Percentiles rank a stretch among this genome's conserved stretches.
Evolutionary conservation across 2,113 vertebrate species (phyloP).

Genomic region (Cyprinus carpio): DNA sequence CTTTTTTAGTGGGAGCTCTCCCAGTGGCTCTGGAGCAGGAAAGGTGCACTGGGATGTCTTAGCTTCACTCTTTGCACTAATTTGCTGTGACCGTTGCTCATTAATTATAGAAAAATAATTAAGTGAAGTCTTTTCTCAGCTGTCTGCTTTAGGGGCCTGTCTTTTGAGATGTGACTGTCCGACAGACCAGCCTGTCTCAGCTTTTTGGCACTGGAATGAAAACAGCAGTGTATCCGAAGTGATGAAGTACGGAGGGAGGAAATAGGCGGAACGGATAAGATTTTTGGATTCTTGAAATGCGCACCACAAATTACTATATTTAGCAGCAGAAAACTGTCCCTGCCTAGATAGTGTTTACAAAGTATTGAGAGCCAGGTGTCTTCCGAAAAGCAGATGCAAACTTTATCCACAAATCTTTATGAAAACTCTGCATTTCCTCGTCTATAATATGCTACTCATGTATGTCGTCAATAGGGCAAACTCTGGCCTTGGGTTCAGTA

Average conservation of each 20-base stretch:
- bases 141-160: conserved; percentile 70
- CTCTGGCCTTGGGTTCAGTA: conserved; percentile 97
- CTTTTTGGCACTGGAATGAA: conserved; percentile 49
- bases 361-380: conserved; percentile 2
- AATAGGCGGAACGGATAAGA: conserved; percentile 27
- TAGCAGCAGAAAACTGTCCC: not conserved
- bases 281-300: conserved; percentile 1
- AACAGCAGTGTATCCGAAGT: conserved; percentile 32
- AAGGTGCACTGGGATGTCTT: conserved; percentile 64
- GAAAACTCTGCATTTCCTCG: not conserved
- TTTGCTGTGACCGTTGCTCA: conserved; percentile 72
- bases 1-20: conserved; percentile 60
- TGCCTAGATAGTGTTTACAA: not conserved
- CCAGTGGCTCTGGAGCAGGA: conserved; percentile 53
- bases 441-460: conserved; percentile 48
- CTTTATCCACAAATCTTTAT: not conserved
- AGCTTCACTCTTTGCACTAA: conserved; percentile 69
- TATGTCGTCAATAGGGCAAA: conserved; percentile 84
- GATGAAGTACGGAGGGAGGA: conserved; percentile 36
- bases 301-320: not conserved
- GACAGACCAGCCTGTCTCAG: conserved; percentile 56
- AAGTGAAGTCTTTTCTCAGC: conserved; percentile 76
- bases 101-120: conserved; percentile 81
- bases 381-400: not conserved
- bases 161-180: conserved; percentile 66